Evolutionary conservation across 2,888 invertebrate genomes (phyloP), one percentile per base, ranked within the genome.

Genomic region (Hydroisotoma schaefferi): DNA sequence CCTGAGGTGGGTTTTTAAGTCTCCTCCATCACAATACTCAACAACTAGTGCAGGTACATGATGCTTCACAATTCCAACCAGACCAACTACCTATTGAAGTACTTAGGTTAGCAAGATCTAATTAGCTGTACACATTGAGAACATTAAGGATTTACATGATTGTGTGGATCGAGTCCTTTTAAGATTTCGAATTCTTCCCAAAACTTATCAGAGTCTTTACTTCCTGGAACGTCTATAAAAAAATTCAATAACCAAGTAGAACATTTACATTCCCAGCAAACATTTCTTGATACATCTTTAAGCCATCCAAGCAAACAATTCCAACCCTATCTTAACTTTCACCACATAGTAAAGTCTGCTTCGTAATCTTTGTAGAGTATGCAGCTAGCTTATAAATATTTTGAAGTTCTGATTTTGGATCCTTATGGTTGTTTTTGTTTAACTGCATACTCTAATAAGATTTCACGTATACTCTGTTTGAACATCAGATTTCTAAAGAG

Each of bases 141-240:
- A n/a, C n/a, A n/a, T n/a, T n/a, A n/a, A n/a, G n/a, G n/a, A n/a
- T n/a, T n/a, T n/a, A n/a, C n/a, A 27, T 72, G 66, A 5, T 48
- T 43, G 55, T 68, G 57, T 10, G 62, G 61, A 23, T 65, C 72
- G 18, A 72, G 60, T 55, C 57, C 62, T 40, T 67, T 67, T 23
- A 72, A 59, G 47, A 72, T 72, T 52, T 72, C 65, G 43, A 69
- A 72, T 59, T 72, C 72, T 38, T 70, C 70, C 69, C 68, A 67
- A 58, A 70, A 67, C 27, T 15, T 38, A 4, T 28, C 55, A 23
- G 10, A 44, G 5, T 25, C 22, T n/a, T 18, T 29, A 15, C n/a
- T 27, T n/a, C 28, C 46, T 6, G 46, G 25, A 22, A 3, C 46
- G 23, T 46, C 46, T 46, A 25, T 23, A 43, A 33, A n/a, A n/a